These are phyloP conservation scores for Euura saliciscinereae DNA, from an alignment of 1,140 invertebrate genomes.

Conservation along the genomic window DNA sequence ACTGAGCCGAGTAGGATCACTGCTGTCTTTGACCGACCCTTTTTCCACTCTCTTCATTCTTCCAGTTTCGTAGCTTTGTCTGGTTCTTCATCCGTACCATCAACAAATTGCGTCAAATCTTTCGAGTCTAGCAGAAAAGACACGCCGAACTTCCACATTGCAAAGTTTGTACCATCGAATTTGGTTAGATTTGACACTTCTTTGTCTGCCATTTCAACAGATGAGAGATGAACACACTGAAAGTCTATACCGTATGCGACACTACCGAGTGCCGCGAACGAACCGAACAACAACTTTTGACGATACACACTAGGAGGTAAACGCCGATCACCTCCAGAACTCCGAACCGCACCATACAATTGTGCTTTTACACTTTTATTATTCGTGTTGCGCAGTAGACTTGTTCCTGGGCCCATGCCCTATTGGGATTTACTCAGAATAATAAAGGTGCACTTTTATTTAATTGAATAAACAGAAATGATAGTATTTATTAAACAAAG, in stretches of 20 bases:
- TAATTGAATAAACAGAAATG: not conserved
- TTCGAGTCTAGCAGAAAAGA: constrained; percentile 8
- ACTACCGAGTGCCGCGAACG: not conserved
- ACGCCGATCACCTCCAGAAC: constrained; percentile 1
- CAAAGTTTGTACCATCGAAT: constrained; percentile 16
- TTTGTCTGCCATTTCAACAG: constrained; percentile 13
- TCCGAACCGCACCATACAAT: constrained; percentile 8
- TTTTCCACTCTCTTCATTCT: constrained; percentile 18
- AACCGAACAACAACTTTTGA: not conserved
- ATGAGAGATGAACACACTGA: not conserved
- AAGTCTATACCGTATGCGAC: constrained; percentile 4
- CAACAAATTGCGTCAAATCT: not conserved
- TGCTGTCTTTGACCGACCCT: constrained; percentile 11
- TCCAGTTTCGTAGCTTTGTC: constrained; percentile 12
- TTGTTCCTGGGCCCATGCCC: constrained; percentile 16
- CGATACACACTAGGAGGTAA: not conserved
- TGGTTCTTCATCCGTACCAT: not conserved
- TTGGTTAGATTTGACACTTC: constrained; percentile 17
- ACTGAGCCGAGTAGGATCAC: constrained; percentile 16
- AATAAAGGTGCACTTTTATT: no score
- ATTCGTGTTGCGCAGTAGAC: not conserved
- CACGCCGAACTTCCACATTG: constrained; percentile 14
- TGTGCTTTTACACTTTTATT: constrained; percentile 11
- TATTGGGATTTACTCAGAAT: not conserved
- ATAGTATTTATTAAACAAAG: not conserved